A percentile compares a stretch with the other conserved stretches of the same genome.
These are phyloP conservation scores for Manis pentadactyla DNA, from an alignment of 2,797 vertebrate genomes.

Conservation along the genomic window DNA sequence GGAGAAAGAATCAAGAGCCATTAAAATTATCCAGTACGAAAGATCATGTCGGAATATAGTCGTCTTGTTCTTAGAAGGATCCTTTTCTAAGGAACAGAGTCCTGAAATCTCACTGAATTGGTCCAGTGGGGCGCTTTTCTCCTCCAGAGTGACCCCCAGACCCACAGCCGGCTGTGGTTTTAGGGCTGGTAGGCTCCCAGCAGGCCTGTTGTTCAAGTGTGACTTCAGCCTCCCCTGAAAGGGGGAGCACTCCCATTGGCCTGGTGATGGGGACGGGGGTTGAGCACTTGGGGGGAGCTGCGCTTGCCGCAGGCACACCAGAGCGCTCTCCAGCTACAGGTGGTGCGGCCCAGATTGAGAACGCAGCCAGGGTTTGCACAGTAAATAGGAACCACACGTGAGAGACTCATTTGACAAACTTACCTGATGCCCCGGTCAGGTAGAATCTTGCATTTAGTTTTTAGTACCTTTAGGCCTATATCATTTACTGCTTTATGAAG, in stretches of 20 bases:
- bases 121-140: not conserved
- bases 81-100: not conserved
- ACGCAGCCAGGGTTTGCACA: not conserved
- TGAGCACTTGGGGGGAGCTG: not conserved
- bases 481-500: not conserved
- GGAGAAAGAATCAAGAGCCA: not conserved
- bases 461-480: not conserved
- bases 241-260: not conserved
- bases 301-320: not conserved
- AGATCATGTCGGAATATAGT: too few relatives aligned
- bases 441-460: not conserved
- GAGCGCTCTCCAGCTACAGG: not conserved
- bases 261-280: not conserved
- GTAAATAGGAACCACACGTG: not conserved
- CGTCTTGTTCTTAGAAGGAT: not conserved
- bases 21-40: not conserved
- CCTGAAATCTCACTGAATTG: not conserved
- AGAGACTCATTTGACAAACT: constrained; percentile 12
- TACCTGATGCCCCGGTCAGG: rapidly evolving
- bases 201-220: not conserved
- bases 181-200: not conserved
- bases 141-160: not conserved
- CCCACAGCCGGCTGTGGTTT: not conserved
- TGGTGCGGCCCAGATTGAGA: not conserved
- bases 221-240: not conserved